Evolutionary conservation across 2,113 vertebrate species (phyloP), one percentile per base, ranked within the genome.

Genomic region (Ochotona curzoniae): DNA sequence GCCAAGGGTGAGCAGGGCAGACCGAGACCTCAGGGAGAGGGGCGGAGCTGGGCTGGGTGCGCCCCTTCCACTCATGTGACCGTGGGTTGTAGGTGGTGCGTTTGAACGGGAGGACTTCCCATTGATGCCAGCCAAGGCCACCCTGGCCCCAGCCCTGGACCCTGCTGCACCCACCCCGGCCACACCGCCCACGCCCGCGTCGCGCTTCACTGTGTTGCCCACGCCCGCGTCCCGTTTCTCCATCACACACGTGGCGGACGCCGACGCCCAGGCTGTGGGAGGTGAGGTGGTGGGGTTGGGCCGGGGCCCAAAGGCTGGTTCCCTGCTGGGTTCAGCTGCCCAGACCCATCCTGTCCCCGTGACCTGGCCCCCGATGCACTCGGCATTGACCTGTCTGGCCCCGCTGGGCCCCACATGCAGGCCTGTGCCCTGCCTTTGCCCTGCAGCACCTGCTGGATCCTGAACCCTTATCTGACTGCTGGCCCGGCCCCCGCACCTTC

Each of bases 161-260:
- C 92, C 97, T 7, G 73, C 90, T 0, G 74, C 47, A 96, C 97
- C 74, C 13, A 95, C 64, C 80, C 96, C 63, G 1, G 96, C 84
- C 26, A 85, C 66, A 20, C 96, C 97, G 51, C 96, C 97, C 0
- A 89, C 96, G 38, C 98, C 98, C 93, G 98, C 97, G 94, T 99
- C 99, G 54, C 98, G 99, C 25, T 99, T 99, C 98, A 99, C 98
- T 0, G 99, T 99, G 54, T 99, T 99, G 0, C 99, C 99, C 0
- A 98, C 99, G 75, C 97, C 95, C 0, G 97, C 98, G 28, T 99
- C 99, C 54, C 99, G 99, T 13, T 99, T 99, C 97, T 99, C 99
- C 97, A 99, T 99, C 97, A 99, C 99, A 6, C 99, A 99, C 49
- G 98, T 99, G 95, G 98, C 99, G 0, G 99, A 99, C 97, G 98